Base-by-base conservation (phyloP, 2,888 invertebrate species). In the Caenorhabditis imperialis region DNA sequence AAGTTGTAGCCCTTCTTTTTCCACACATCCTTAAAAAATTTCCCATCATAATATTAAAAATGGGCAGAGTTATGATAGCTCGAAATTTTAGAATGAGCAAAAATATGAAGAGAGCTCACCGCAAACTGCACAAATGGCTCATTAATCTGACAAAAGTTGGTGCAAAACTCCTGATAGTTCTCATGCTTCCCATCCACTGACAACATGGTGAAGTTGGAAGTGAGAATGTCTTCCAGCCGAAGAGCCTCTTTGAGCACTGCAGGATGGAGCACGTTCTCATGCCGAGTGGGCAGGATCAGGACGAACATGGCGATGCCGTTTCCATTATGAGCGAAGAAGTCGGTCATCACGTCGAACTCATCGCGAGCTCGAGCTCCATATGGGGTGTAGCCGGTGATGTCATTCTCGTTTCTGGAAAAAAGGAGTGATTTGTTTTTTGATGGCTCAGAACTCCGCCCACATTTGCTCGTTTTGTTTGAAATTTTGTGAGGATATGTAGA, bases 101-200 rank as follows among this genome's bases (percentile, higher is more conserved):
- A 10, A 35, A 35, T 35, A 10, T 35, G 35, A 7, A 10, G 33
- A 33, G 60, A 47, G 20, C 85, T 47, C 55, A 83, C 81, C 18
- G 75, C 77, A 65, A 86, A 86, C 51, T 82, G 81, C 7, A 81
- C 76, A 63, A 86, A 83, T 2, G 86, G 85, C 23, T 86, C 85
- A 62, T 86, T 86, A 38, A 87, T 79, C 47, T 82, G 83, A 54
- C 86, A 86, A 53, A 86, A 86, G 22, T 82, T 82, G 16, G 80
- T 77, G 69, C 86, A 86, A 58, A 85, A 85, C 54, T 86, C 76
- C 23, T 70, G 62, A 62, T 82, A 86, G 20, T 77, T 78, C 69
- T 86, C 81, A 20, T 70, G 61, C 44, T 75, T 75, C 61, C 45
- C 76, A 62, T 62, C 51, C 22, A 23, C 63, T 35, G 75, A 82